These are phyloP conservation scores for Babylonia areolata DNA, from an alignment of 1,140 invertebrate species.

Conservation along the genomic window DNA sequence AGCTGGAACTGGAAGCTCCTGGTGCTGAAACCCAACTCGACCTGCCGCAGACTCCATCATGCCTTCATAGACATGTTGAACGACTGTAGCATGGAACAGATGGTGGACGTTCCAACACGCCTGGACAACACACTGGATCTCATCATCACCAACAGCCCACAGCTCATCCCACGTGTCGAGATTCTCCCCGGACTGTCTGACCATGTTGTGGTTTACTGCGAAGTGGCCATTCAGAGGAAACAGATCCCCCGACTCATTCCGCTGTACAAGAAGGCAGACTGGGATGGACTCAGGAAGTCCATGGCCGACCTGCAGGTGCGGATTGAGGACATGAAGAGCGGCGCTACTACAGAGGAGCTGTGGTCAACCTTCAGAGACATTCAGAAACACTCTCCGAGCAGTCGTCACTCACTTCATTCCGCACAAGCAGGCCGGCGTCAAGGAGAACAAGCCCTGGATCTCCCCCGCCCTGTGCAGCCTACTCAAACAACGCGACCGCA, in stretches of 20 bases:
- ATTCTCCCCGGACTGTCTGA: not conserved
- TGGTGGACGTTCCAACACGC: not conserved
- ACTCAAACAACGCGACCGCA: not conserved
- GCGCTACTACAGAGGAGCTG: not conserved
- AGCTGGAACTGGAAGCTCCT: conserved; percentile 1
- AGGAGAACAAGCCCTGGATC: not conserved
- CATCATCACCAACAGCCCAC: not conserved
- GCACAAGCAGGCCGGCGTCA: too few species aligned
- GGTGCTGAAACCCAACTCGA: not conserved
- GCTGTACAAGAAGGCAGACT: not conserved
- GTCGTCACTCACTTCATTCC: too few species aligned
- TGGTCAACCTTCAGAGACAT: not conserved
- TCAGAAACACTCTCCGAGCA: not conserved
- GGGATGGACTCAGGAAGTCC: not conserved
- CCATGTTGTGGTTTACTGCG: not conserved
- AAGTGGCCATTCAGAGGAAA: not conserved
- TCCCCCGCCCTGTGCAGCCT: not conserved
- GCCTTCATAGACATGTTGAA: not conserved
- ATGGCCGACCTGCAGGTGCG: not conserved
- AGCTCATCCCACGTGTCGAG: not conserved
- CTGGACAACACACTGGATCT: not conserved
- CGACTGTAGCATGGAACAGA: not conserved
- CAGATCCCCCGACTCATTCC: not conserved
- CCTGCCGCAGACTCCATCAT: not conserved
- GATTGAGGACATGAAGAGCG: not conserved